Percentiles rank a stretch among this genome's conserved stretches.
Conservation (phyloP, 2,113 vertebrate genomes). For the Nyctibius bracteatus region DNA sequence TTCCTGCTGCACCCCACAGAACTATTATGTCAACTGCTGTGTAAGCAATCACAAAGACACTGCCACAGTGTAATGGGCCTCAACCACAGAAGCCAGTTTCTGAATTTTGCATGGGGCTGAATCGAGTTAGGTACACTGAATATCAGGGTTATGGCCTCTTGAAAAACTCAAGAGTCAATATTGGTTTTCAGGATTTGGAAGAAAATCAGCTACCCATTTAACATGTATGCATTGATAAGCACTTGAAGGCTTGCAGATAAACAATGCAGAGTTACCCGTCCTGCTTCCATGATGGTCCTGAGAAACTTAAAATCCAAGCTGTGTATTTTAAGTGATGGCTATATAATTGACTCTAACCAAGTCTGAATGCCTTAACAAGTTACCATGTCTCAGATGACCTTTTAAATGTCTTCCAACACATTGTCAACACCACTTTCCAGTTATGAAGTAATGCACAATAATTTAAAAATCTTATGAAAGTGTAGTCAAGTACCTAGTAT, state of each 20-base stretch:
- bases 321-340: background rate
- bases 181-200: background rate
- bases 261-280: background rate
- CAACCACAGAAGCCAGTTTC: background rate
- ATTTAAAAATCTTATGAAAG: background rate
- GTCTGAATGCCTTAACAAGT: background rate
- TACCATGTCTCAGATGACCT: background rate
- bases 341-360: background rate
- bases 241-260: background rate
- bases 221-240: background rate
- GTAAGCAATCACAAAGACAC: background rate
- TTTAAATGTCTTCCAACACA: background rate
- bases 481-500: background rate
- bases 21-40: background rate
- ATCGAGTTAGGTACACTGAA: background rate
- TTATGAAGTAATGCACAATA: background rate
- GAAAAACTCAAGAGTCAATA: background rate
- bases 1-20: background rate
- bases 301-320: background rate
- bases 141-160: background rate
- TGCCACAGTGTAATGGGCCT: background rate
- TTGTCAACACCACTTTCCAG: background rate
- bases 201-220: background rate
- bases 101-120: background rate
- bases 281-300: background rate